Evolutionary conservation across 2,888 invertebrate species (phyloP).

Genomic region (Phania funesta): DNA sequence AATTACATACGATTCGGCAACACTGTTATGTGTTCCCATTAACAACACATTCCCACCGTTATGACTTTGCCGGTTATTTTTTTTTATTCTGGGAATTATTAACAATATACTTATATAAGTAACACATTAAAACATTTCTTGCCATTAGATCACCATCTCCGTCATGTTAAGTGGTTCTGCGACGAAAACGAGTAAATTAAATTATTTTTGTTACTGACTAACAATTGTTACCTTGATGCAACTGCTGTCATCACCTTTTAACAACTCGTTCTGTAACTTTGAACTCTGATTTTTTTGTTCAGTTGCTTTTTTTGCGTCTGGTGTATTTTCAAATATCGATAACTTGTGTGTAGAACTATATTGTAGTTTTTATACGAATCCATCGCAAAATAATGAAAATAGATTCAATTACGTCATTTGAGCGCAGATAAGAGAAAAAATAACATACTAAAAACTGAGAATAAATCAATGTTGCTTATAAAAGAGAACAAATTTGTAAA

Average conservation of each 20-base stretch:
- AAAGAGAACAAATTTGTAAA: too few relatives aligned
- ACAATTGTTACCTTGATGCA: conserved; percentile 20
- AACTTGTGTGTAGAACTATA: conserved; percentile 32
- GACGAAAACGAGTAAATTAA: not conserved
- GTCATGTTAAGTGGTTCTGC: not conserved
- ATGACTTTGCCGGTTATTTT: not conserved
- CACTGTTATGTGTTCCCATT: too few relatives aligned
- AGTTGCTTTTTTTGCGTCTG: not conserved
- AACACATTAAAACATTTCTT: not conserved
- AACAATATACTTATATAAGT: not conserved
- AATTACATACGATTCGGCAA: too few relatives aligned
- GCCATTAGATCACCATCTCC: conserved; percentile 29
- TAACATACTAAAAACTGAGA: too few relatives aligned
- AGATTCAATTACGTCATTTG: too few relatives aligned
- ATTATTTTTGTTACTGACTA: not conserved
- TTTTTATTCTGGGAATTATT: not conserved
- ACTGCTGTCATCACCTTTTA: conserved; percentile 37
- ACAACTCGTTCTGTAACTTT: conserved; percentile 37
- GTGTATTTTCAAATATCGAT: not conserved
- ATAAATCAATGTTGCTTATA: too few relatives aligned
- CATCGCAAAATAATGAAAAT: too few relatives aligned
- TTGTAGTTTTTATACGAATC: conserved; percentile 39
- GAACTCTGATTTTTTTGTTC: conserved; percentile 32
- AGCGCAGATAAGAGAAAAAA: too few relatives aligned
- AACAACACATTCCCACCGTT: too few relatives aligned